phyloP scores from a whole-genome alignment of 2,797 vertebrate genomes.

The Sternotherus odoratus region DNA sequence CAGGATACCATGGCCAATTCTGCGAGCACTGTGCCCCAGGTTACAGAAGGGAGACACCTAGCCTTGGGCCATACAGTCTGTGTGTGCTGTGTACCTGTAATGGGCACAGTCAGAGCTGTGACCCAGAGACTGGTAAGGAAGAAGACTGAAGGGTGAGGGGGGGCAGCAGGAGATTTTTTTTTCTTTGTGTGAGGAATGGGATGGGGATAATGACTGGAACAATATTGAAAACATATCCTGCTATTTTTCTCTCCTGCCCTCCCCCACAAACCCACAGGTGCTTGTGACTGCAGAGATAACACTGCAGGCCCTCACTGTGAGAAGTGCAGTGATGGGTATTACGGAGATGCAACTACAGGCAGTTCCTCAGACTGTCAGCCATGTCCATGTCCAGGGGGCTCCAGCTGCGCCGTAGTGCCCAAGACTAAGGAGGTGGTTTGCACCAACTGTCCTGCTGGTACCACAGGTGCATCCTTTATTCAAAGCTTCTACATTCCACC shows the following conservation, averaged over 20 bases:
- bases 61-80: conserved; percentile 89
- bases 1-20: conserved; percentile 93
- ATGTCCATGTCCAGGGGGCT: conserved; percentile 90
- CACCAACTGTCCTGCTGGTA: conserved; percentile 93
- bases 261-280: conserved; percentile 77
- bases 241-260: neutral
- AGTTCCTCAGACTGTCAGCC: conserved; percentile 86
- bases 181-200: neutral
- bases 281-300: conserved; percentile 91
- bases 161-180: neutral
- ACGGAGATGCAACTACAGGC: conserved; percentile 90
- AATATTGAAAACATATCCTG: neutral
- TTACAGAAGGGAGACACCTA: conserved; percentile 86
- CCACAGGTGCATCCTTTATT: conserved; percentile 85
- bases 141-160: accelerated
- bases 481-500: accelerated
- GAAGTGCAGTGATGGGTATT: conserved; percentile 92
- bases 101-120: conserved; percentile 91
- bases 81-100: conserved; percentile 94
- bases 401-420: conserved; percentile 91
- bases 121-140: conserved; percentile 87
- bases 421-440: conserved; percentile 94
- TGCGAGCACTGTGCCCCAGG: conserved; percentile 92
- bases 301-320: conserved; percentile 93
- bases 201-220: too few species aligned